Percentiles rank a stretch among this genome's conserved stretches.
Conservation (phyloP, 64 coral and sea anemone genomes). For the Cladopsammia gracilis region DNA sequence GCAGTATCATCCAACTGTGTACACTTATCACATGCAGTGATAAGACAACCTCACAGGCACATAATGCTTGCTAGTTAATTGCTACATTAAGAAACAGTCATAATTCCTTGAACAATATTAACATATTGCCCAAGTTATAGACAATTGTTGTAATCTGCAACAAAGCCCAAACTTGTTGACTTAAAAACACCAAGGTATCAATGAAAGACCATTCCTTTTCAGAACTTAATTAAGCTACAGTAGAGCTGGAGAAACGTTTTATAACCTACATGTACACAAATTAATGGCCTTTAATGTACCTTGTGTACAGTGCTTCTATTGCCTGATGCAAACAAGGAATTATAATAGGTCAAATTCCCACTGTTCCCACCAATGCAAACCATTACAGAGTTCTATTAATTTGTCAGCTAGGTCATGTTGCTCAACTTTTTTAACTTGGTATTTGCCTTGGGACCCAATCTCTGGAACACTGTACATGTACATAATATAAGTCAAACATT, state of each 20-base stretch:
- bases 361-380: neutral
- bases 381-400: neutral
- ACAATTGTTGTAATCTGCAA: neutral
- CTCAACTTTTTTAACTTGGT: too few species aligned
- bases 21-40: neutral
- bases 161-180: too few species aligned
- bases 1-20: neutral
- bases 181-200: too few species aligned
- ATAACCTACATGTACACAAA: too few species aligned
- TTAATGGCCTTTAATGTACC: too few species aligned
- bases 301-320: too few species aligned
- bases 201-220: too few species aligned
- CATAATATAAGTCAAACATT: neutral
- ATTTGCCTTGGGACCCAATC: too few species aligned
- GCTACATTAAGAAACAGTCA: too few species aligned
- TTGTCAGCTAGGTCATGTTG: too few species aligned
- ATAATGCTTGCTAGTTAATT: neutral
- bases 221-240: too few species aligned
- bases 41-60: neutral
- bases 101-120: neutral
- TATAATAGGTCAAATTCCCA: neutral
- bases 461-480: neutral
- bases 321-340: neutral
- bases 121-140: neutral
- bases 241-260: too few species aligned